Conservation (phyloP, 2,888 invertebrate species). For the Ctenicera cuprea region DNA sequence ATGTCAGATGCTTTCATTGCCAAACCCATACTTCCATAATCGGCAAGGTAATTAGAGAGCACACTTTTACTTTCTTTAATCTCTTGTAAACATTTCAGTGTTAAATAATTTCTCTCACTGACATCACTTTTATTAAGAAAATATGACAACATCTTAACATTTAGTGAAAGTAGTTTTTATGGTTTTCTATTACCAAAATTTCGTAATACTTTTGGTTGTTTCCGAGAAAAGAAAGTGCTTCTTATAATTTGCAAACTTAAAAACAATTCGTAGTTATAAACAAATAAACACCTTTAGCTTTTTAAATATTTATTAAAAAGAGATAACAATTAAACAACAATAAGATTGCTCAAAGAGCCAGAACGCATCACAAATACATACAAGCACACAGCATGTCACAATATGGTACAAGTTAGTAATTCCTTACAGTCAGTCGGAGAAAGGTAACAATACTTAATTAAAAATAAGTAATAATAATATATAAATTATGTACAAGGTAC, state of each 20-base stretch:
- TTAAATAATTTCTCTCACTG: constrained; percentile 39
- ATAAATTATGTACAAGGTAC: constrained; percentile 36
- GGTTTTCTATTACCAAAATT: constrained; percentile 34
- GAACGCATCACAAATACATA: constrained; percentile 22
- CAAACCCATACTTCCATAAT: constrained; percentile 6
- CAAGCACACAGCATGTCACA: constrained; percentile 27
- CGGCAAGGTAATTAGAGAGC: constrained; percentile 9
- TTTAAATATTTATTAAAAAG: constrained; percentile 24
- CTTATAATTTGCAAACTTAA: not conserved
- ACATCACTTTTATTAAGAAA: constrained; percentile 31
- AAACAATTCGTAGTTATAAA: not conserved
- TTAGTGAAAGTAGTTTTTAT: constrained; percentile 35
- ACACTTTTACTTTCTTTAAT: constrained; percentile 18
- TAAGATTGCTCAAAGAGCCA: constrained; percentile 11
- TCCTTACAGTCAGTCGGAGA: constrained; percentile 25
- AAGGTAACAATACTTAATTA: constrained; percentile 5
- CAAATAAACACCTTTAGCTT: not conserved
- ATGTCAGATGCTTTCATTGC: not conserved
- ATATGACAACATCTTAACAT: constrained; percentile 10
- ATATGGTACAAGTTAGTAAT: constrained; percentile 19
- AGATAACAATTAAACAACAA: constrained; percentile 28
- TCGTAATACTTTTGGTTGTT: constrained; percentile 24
- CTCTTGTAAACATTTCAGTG: not conserved
- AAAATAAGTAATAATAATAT: constrained; percentile 17
- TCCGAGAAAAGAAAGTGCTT: constrained; percentile 22